These are phyloP conservation scores for Chelmon rostratus DNA, from an alignment of 2,797 vertebrate species.

Conservation along the genomic window DNA sequence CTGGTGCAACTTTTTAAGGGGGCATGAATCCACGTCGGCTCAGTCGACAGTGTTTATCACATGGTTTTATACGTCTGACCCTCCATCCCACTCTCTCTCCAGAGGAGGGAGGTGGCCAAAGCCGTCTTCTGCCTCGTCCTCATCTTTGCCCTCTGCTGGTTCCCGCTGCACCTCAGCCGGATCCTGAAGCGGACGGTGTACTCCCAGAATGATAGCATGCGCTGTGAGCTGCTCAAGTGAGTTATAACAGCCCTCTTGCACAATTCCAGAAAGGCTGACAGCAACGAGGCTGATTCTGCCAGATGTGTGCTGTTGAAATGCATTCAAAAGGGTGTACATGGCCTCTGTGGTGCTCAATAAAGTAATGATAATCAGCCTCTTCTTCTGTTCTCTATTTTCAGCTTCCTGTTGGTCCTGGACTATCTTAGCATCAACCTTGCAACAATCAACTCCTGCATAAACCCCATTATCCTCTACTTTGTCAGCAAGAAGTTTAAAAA, in stretches of 20 bases:
- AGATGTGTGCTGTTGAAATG: not conserved
- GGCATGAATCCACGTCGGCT: not conserved
- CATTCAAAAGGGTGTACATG: not conserved
- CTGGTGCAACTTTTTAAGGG: not conserved
- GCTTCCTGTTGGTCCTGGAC: conserved; percentile 94
- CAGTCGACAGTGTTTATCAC: not conserved
- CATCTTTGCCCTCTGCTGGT: conserved; percentile 98
- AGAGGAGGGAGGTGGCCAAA: conserved; percentile 99
- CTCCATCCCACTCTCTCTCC: conserved; percentile 44
- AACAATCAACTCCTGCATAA: conserved; percentile 98
- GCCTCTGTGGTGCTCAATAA: not conserved
- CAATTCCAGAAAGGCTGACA: too few species aligned
- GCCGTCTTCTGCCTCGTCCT: conserved; percentile 98
- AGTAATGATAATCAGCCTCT: not conserved
- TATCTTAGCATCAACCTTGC: conserved; percentile 94
- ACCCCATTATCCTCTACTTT: conserved; percentile 98
- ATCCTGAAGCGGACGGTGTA: conserved; percentile 93
- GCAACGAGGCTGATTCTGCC: too few species aligned
- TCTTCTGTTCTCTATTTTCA: conserved; percentile 70
- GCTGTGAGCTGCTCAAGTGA: conserved; percentile 93
- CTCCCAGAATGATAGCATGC: conserved; percentile 76
- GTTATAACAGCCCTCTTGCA: conserved; percentile 39
- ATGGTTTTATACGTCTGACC: not conserved
- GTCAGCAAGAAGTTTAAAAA: conserved; percentile 99
- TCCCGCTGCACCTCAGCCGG: conserved; percentile 95